Evolutionary conservation across 2,113 vertebrate species (phyloP).

Genomic region (Oreocharis arfaki): DNA sequence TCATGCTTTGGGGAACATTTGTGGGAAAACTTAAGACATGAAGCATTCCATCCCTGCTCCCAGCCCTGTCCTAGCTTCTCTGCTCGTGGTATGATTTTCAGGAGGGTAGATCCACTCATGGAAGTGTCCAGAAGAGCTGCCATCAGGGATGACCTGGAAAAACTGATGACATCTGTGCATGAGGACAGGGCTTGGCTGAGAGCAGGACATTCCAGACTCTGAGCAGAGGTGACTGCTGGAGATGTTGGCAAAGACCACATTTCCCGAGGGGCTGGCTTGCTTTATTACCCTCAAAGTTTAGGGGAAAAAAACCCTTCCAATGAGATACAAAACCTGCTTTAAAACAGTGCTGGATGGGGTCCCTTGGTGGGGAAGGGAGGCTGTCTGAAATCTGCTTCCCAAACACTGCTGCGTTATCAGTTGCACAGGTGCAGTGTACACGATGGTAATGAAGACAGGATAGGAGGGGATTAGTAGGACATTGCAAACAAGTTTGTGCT

Average conservation of each 20-base stretch:
- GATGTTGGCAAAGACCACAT: rapidly evolving
- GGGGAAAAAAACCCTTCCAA: neutral
- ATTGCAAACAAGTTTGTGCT: conserved; percentile 40
- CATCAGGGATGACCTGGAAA: neutral
- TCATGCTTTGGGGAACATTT: neutral
- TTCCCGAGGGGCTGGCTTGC: neutral
- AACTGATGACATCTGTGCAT: neutral
- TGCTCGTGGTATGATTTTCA: neutral
- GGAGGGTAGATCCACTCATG: neutral
- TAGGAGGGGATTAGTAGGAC: conserved; percentile 28
- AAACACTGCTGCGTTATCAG: neutral
- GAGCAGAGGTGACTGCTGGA: neutral
- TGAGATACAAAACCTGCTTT: neutral
- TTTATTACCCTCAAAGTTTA: neutral
- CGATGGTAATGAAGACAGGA: neutral
- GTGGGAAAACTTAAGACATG: neutral
- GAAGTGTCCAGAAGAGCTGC: neutral
- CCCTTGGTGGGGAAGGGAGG: rapidly evolving
- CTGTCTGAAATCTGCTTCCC: neutral
- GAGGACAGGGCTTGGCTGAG: neutral
- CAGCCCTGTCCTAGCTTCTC: neutral
- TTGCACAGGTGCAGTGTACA: neutral
- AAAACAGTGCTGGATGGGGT: neutral
- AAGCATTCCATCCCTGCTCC: neutral
- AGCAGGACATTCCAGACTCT: rapidly evolving